Evolutionary conservation across 2,888 invertebrate genomes (phyloP).

Genomic region (Noctua janthina): DNA sequence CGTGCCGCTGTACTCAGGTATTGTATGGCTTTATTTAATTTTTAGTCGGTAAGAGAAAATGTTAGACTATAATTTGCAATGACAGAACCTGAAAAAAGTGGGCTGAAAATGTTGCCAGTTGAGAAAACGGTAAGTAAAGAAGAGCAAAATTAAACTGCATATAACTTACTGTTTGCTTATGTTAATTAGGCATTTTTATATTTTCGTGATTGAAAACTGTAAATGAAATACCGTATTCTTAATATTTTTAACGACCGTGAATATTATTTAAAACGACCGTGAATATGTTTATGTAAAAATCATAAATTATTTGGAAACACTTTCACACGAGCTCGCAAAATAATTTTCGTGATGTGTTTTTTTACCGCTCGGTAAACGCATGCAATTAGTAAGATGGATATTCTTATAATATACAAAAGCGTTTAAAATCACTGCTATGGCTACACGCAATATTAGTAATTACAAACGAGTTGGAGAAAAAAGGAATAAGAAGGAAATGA

Average conservation of each 20-base stretch:
- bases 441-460: conserved; percentile 27
- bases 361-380: conserved; percentile 18
- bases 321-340: conserved; percentile 31
- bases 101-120: conserved; percentile 1
- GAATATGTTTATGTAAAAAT: background rate
- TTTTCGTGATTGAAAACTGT: background rate
- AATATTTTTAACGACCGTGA: conserved; percentile 3
- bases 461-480: conserved; percentile 20
- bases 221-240: background rate
- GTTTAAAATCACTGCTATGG: conserved; percentile 11
- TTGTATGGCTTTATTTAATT: conserved; percentile 47
- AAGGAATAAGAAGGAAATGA: background rate
- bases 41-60: conserved; percentile 44
- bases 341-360: conserved; percentile 23
- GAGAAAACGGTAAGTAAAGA: conserved; percentile 27
- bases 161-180: background rate
- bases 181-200: background rate
- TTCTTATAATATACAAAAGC: conserved; percentile 15
- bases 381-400: conserved; percentile 8
- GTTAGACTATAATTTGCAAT: background rate
- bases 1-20: conserved; percentile 75
- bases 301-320: conserved; percentile 22
- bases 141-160: background rate
- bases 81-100: background rate
- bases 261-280: conserved; percentile 6